Conservation (phyloP, 2,797 vertebrate species). For the Tokudaia muenninki region DNA sequence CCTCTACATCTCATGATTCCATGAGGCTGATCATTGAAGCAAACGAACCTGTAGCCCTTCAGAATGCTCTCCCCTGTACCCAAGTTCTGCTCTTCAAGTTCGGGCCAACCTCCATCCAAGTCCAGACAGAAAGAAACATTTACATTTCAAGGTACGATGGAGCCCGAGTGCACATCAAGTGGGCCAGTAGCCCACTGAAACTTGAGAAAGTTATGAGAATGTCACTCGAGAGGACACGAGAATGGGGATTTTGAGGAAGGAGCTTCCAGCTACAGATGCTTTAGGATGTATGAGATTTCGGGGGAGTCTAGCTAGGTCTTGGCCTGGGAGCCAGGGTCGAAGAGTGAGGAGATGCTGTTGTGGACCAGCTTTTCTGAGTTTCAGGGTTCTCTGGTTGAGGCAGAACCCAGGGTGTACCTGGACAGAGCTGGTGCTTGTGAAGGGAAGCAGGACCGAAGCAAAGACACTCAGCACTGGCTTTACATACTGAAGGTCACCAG, state of each 20-base stretch:
- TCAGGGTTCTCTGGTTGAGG: not conserved
- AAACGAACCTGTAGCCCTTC: constrained; percentile 63
- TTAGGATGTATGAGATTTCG: not conserved
- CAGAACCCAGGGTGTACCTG: not conserved
- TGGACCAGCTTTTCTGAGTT: not conserved
- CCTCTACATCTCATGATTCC: constrained; percentile 79
- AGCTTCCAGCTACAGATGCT: not conserved
- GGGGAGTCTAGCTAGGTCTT: not conserved
- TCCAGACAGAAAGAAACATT: not conserved
- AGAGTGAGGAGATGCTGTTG: not conserved
- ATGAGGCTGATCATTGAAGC: constrained; percentile 73
- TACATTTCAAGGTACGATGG: not conserved
- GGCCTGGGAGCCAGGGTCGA: not conserved
- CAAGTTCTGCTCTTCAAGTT: constrained; percentile 37
- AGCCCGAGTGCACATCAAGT: not conserved
- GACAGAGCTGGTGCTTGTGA: not conserved
- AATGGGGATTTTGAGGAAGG: not conserved
- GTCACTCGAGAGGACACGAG: not conserved
- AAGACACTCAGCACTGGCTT: not conserved
- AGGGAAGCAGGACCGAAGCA: accelerated
- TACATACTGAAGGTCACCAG: not conserved
- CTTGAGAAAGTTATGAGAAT: not conserved
- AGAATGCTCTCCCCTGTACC: constrained; percentile 1
- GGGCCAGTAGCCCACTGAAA: not conserved
- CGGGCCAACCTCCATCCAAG: not conserved